phyloP scores from a whole-genome alignment of 2,797 vertebrate genomes.

The Acridotheres tristis region DNA sequence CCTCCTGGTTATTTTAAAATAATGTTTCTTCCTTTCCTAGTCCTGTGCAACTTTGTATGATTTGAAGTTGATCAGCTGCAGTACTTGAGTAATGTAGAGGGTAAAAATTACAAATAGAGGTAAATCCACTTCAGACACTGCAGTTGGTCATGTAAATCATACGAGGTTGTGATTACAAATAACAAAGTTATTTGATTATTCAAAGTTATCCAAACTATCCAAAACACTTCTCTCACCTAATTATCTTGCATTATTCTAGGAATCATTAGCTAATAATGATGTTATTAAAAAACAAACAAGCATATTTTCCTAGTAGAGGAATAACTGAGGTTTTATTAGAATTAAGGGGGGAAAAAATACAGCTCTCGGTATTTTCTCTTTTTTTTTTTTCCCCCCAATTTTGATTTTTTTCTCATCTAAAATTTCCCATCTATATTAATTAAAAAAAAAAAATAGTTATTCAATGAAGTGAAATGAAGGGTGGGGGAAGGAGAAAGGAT shows the following conservation, averaged over 20 bases:
- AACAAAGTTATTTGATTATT: not conserved
- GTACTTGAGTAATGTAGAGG: not conserved
- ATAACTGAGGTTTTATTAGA: not conserved
- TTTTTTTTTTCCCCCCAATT: not conserved
- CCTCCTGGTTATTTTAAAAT: not conserved
- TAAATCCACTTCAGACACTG: not conserved
- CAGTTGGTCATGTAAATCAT: not conserved
- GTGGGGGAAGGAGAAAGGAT: not conserved
- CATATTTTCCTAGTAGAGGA: not conserved
- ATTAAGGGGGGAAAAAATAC: not conserved
- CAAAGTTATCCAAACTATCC: not conserved
- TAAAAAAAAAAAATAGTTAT: no score
- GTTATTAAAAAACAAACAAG: not conserved
- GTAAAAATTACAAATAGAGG: not conserved
- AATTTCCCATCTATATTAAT: not conserved
- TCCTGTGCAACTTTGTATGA: not conserved
- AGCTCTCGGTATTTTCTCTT: rapidly evolving
- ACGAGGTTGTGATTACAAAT: not conserved
- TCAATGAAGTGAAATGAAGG: not conserved
- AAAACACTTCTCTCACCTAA: not conserved
- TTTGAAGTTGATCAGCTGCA: not conserved
- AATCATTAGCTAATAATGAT: not conserved
- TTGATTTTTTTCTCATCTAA: not conserved
- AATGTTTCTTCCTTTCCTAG: not conserved
- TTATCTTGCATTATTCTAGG: not conserved